Percentiles rank a stretch among this genome's conserved stretches.
Conservation (phyloP, 53 echinoderm and acorn worm species). For the Echinometra lucunter region DNA sequence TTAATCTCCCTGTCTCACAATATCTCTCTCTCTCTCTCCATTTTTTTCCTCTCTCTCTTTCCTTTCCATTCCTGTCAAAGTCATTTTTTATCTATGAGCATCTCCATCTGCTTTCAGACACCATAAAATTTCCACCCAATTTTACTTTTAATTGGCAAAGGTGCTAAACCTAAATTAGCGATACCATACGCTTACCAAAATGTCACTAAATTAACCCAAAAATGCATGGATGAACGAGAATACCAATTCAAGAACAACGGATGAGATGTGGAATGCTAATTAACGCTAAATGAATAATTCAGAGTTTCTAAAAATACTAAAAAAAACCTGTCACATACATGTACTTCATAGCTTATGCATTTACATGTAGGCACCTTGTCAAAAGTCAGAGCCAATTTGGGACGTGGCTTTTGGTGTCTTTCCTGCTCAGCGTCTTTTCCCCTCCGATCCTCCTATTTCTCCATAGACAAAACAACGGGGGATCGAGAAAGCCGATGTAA, state of each 20-base stretch:
- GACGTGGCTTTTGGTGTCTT: too few species aligned
- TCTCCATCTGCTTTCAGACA: background rate
- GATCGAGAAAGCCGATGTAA: too few species aligned
- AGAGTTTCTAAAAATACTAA: background rate
- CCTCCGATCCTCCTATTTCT: too few species aligned
- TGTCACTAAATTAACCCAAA: conserved; percentile 18
- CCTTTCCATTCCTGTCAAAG: background rate
- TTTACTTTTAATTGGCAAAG: background rate
- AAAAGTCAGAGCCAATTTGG: too few species aligned
- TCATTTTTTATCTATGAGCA: background rate
- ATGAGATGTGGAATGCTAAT: background rate
- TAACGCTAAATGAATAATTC: background rate
- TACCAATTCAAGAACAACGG: background rate
- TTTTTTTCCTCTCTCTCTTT: background rate
- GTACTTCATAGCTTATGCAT: too few species aligned
- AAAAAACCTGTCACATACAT: background rate
- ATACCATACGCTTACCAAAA: background rate
- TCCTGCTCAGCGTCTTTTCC: too few species aligned
- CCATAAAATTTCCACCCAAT: background rate
- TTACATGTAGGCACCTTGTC: too few species aligned
- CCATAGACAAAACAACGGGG: too few species aligned
- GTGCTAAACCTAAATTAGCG: background rate
- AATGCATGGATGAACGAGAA: background rate
- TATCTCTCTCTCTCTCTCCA: background rate
- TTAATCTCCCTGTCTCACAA: background rate